These are phyloP conservation scores for Dicaeum eximium DNA, from an alignment of 2,113 vertebrate genomes.

Conservation along the genomic window DNA sequence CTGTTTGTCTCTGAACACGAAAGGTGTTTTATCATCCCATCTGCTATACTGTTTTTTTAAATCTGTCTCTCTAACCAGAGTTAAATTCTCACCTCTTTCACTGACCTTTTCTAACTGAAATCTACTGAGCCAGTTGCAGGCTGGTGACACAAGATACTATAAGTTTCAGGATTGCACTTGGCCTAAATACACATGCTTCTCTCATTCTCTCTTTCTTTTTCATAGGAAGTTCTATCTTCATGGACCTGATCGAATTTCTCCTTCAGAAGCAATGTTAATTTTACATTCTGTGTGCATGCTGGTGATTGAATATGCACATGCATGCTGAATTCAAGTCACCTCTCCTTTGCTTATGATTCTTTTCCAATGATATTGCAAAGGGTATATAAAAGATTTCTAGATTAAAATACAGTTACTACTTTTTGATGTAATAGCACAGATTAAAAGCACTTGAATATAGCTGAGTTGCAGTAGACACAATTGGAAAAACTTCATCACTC, in stretches of 20 bases:
- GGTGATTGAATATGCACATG: background rate
- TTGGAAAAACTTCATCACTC: constrained; percentile 73
- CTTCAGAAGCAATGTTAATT: background rate
- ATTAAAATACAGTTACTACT: constrained; percentile 66
- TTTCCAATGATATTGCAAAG: background rate
- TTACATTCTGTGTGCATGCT: background rate
- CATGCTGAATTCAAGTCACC: background rate
- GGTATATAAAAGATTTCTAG: constrained; percentile 37
- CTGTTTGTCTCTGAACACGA: background rate
- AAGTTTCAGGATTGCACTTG: background rate
- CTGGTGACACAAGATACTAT: background rate
- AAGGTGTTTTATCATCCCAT: background rate
- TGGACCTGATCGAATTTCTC: background rate
- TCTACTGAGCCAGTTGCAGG: background rate
- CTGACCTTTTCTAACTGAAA: background rate
- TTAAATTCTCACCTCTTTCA: background rate
- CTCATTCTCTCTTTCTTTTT: background rate
- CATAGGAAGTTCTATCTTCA: background rate
- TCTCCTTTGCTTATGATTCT: background rate
- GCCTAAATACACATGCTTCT: background rate
- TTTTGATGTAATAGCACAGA: constrained; percentile 65
- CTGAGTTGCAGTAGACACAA: constrained; percentile 77
- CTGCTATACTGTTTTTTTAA: rapidly evolving
- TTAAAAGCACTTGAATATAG: constrained; percentile 67
- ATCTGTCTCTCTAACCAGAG: background rate